Percentiles rank a stretch among this genome's conserved stretches.
Evolutionary conservation across 2,797 vertebrate species (phyloP).

Genomic region (Paratrypauchen microcephalus): DNA sequence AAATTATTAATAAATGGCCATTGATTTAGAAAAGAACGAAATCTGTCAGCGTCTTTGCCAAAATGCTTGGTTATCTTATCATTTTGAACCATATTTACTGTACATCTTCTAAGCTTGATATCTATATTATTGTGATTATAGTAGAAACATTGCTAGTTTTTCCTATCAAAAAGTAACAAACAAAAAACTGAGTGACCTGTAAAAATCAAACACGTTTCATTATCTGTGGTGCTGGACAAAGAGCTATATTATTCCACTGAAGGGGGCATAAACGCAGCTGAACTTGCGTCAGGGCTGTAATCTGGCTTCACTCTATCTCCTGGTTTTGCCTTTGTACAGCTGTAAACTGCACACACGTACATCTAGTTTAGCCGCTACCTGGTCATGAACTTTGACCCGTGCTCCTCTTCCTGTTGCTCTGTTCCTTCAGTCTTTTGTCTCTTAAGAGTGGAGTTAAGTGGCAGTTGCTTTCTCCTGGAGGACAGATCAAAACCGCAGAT

Average conservation of each 20-base stretch:
- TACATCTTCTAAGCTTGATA: too few species aligned
- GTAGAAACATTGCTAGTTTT: too few species aligned
- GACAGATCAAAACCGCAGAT: constrained; percentile 33
- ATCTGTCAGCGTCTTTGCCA: too few species aligned
- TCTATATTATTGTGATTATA: too few species aligned
- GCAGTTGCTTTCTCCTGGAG: constrained; percentile 12
- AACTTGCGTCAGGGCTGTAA: constrained; percentile 37
- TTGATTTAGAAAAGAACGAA: too few species aligned
- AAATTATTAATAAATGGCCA: too few species aligned
- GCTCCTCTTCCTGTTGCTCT: constrained; percentile 9
- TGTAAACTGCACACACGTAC: constrained; percentile 1
- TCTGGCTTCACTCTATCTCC: constrained; percentile 2
- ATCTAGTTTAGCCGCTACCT: constrained; percentile 1
- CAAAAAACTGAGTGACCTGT: too few species aligned
- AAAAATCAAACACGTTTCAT: background rate
- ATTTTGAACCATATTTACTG: too few species aligned
- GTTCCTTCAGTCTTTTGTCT: constrained; percentile 10
- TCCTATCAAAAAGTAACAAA: too few species aligned
- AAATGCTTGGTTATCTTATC: too few species aligned
- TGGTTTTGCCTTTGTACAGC: background rate
- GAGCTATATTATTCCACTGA: constrained; percentile 14
- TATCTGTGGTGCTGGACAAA: constrained; percentile 13
- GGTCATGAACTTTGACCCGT: constrained; percentile 21
- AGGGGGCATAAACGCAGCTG: constrained; percentile 24
- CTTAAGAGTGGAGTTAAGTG: background rate